Conservation (phyloP, 1,140 invertebrate species). For the Brachionus calyciflorus region DNA sequence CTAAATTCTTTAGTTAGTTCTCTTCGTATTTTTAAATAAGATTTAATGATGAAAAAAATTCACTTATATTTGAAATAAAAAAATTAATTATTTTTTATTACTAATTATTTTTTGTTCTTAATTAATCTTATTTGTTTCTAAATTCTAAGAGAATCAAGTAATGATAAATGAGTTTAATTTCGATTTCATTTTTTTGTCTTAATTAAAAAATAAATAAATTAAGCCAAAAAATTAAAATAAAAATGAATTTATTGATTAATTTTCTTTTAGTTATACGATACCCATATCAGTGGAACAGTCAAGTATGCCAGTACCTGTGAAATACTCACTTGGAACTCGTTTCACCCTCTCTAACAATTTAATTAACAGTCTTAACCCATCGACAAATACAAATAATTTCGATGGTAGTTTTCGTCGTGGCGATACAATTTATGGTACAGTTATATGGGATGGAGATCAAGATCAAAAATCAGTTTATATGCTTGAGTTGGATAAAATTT, state of each 20-base stretch:
- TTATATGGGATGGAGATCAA: conserved; percentile 62
- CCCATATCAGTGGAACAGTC: conserved; percentile 62
- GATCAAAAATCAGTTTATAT: conserved; percentile 60
- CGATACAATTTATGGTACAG: conserved; percentile 61
- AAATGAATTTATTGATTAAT: neutral
- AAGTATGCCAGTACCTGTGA: conserved; percentile 60
- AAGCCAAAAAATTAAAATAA: conserved; percentile 53
- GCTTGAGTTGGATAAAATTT: conserved; percentile 61
- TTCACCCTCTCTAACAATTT: conserved; percentile 61
- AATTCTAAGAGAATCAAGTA: no score
- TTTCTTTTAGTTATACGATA: conserved; percentile 54
- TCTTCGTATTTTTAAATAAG: no score
- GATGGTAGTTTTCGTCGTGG: conserved; percentile 52
- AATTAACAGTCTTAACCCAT: conserved; percentile 57
- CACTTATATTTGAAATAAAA: no score
- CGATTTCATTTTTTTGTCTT: no score
- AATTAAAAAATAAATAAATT: no score
- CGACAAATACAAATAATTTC: conserved; percentile 53
- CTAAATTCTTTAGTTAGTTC: no score
- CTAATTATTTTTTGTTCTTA: no score
- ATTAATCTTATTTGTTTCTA: no score
- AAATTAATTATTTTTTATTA: no score
- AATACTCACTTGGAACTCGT: conserved; percentile 62
- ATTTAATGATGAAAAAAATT: no score
- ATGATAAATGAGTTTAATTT: no score